phyloP scores from a whole-genome alignment of 64 coral and sea anemone species.

The Actinia tenebrosa region DNA sequence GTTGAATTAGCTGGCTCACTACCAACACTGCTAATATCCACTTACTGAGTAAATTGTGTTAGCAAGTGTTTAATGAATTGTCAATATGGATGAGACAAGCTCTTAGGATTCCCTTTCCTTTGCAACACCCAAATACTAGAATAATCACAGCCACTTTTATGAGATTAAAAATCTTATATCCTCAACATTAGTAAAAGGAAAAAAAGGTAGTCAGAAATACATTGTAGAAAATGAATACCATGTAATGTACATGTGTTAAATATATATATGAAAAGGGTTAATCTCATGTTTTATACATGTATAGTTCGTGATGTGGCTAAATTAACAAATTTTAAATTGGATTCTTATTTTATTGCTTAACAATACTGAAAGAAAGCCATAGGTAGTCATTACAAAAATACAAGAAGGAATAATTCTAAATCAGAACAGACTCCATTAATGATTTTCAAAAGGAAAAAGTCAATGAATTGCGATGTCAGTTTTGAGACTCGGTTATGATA shows the following conservation, averaged over 20 bases:
- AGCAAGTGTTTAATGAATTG: conserved; percentile 17
- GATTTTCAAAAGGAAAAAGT: neutral
- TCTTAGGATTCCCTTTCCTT: neutral
- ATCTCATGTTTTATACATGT: no score
- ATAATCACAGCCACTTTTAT: neutral
- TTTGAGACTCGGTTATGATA: neutral
- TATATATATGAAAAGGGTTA: no score
- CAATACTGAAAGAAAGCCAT: no score
- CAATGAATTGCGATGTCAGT: neutral
- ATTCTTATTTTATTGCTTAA: no score
- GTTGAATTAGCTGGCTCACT: conserved; percentile 4
- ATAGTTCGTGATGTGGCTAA: no score
- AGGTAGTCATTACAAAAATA: no score
- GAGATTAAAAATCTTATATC: neutral
- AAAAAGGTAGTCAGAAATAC: neutral
- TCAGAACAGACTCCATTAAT: no score
- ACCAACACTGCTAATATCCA: conserved; percentile 17
- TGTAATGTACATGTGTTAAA: no score
- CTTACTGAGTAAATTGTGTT: conserved; percentile 15
- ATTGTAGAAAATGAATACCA: no score
- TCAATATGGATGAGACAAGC: conserved; percentile 1
- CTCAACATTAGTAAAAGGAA: no score
- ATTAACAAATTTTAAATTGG: no score
- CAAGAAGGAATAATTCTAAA: no score
- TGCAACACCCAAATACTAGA: neutral